Percentiles rank a stretch among this genome's conserved stretches.
Conservation (phyloP, 2,797 vertebrate species). For the Protonibea diacanthus region DNA sequence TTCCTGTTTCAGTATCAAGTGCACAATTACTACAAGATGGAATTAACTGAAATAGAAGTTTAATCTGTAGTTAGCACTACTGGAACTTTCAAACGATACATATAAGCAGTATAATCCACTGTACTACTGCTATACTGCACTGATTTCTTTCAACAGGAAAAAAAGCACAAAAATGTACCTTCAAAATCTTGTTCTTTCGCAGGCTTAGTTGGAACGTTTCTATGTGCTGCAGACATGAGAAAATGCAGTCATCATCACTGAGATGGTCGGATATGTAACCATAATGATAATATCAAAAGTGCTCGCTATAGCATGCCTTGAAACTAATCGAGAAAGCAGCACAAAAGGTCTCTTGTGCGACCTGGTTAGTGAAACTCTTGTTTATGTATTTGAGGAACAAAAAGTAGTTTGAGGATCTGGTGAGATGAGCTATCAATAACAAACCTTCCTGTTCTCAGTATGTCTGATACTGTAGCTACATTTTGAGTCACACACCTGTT, state of each 20-base stretch:
- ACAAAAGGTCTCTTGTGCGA: not conserved
- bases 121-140: too few relatives aligned
- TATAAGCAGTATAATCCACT: not conserved
- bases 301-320: not conserved
- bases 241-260: conserved; percentile 5
- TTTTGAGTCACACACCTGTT: conserved; percentile 68
- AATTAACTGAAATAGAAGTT: too few relatives aligned
- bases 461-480: not conserved
- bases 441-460: conserved; percentile 7
- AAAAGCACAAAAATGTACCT: conserved; percentile 47
- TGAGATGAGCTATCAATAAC: not conserved
- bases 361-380: not conserved
- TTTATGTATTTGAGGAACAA: conserved; percentile 24
- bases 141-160: not conserved
- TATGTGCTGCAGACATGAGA: conserved; percentile 45
- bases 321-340: not conserved
- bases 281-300: conserved; percentile 9
- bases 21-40: too few relatives aligned
- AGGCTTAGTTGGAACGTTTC: conserved; percentile 32
- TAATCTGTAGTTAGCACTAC: too few relatives aligned
- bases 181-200: conserved; percentile 49
- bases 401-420: conserved; percentile 48
- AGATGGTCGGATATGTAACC: not conserved
- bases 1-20: too few relatives aligned
- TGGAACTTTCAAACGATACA: not conserved